Conservation (phyloP, 37 sponge, comb jelly and placozoan genomes). For the Ephydatia muelleri region DNA sequence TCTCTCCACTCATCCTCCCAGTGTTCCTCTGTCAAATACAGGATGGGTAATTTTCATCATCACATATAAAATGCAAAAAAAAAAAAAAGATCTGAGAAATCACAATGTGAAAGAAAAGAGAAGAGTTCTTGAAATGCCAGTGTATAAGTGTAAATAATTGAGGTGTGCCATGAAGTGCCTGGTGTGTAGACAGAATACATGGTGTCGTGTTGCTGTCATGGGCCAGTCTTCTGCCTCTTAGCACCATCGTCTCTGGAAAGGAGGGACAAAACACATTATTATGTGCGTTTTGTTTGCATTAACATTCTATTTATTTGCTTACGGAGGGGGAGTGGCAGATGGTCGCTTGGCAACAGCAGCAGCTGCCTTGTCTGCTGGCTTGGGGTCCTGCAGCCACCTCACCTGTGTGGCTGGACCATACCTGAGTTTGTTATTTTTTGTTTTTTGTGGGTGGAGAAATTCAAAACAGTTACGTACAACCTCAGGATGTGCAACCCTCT, state of each 20-base stretch:
- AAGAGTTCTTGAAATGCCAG: too few species aligned
- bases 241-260: slow-evolving; percentile 37
- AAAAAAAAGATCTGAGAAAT: slow-evolving; percentile 3
- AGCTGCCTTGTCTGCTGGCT: slow-evolving; percentile 74
- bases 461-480: background rate
- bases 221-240: slow-evolving; percentile 32
- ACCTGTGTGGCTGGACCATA: slow-evolving; percentile 99
- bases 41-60: background rate
- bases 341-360: slow-evolving; percentile 77
- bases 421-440: too few species aligned
- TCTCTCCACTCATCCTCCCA: background rate
- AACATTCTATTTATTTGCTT: background rate
- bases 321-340: slow-evolving; percentile 55
- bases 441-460: too few species aligned
- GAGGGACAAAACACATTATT: background rate
- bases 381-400: slow-evolving; percentile 96
- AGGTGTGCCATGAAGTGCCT: too few species aligned
- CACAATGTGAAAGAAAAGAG: background rate
- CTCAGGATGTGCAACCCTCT: background rate
- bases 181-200: background rate
- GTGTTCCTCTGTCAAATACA: background rate
- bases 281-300: background rate
- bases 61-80: background rate
- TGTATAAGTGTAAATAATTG: too few species aligned
- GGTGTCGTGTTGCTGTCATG: background rate